Evolutionary conservation across 2,797 vertebrate genomes (phyloP).

Genomic region (Chanos chanos): DNA sequence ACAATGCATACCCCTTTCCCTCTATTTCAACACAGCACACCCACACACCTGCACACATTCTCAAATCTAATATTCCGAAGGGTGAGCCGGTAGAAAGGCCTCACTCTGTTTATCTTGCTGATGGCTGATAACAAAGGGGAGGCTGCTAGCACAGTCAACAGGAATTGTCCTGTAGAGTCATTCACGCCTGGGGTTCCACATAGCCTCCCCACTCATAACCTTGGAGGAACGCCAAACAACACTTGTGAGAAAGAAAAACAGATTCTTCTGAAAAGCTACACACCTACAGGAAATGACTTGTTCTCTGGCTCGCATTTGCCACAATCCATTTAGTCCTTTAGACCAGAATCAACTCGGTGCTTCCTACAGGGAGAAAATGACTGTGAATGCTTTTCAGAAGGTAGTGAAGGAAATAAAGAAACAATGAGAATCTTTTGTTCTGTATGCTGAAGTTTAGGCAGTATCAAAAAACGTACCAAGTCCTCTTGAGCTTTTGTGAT

Average conservation of each 20-base stretch:
- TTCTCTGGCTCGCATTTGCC: slow-evolving; percentile 48
- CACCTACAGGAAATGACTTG: slow-evolving; percentile 53
- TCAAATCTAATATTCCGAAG: not conserved
- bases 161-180: too few relatives aligned
- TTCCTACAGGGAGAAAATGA: not conserved
- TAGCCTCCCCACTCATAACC: not conserved
- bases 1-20: too few relatives aligned
- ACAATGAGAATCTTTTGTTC: too few relatives aligned
- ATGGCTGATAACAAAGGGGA: not conserved
- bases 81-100: not conserved
- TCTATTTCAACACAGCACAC: too few relatives aligned
- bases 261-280: slow-evolving; percentile 28
- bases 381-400: not conserved
- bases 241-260: slow-evolving; percentile 46
- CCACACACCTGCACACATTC: not conserved
- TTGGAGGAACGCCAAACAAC: slow-evolving; percentile 53
- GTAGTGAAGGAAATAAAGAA: too few relatives aligned
- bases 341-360: slow-evolving; percentile 40
- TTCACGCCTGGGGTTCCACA: too few relatives aligned
- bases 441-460: not conserved
- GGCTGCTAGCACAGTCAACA: too few relatives aligned
- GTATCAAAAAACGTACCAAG: not conserved
- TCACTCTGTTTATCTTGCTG: too few relatives aligned
- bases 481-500: not conserved
- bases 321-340: slow-evolving; percentile 22